Conservation (phyloP, 2,888 invertebrate species). For the Drosophila siamana region DNA sequence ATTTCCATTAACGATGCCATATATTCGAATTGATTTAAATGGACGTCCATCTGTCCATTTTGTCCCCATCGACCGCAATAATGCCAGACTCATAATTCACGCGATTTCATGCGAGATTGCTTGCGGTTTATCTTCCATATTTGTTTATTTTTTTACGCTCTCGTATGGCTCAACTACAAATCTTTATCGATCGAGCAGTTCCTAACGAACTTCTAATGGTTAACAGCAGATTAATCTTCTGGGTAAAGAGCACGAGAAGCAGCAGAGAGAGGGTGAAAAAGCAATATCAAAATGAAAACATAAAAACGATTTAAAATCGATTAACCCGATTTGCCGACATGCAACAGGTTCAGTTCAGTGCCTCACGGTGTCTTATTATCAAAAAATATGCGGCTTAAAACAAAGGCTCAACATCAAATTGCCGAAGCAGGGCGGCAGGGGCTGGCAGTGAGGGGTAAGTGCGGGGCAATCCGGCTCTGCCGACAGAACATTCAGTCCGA, state of each 20-base stretch:
- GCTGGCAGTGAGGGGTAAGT: background rate
- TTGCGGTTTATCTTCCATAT: slow-evolving; percentile 1
- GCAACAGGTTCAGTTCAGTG: slow-evolving; percentile 77
- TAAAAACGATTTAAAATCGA: slow-evolving; percentile 85
- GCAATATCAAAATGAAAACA: slow-evolving; percentile 81
- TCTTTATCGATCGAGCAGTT: slow-evolving; percentile 1
- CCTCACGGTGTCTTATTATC: slow-evolving; percentile 69
- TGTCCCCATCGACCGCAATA: slow-evolving; percentile 68
- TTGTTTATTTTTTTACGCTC: background rate
- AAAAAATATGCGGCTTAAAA: slow-evolving; percentile 73
- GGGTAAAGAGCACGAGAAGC: slow-evolving; percentile 24
- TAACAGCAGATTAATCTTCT: slow-evolving; percentile 68
- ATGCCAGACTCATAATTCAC: slow-evolving; percentile 66
- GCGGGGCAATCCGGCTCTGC: slow-evolving; percentile 63
- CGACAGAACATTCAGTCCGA: slow-evolving; percentile 84
- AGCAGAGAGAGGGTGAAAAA: background rate
- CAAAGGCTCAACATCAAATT: slow-evolving; percentile 74
- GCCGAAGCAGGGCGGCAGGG: slow-evolving; percentile 1
- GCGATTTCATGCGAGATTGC: slow-evolving; percentile 32
- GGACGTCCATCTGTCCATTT: slow-evolving; percentile 58
- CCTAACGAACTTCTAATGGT: slow-evolving; percentile 79
- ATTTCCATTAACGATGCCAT: slow-evolving; percentile 82
- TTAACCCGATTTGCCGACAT: slow-evolving; percentile 83
- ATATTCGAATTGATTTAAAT: slow-evolving; percentile 84
- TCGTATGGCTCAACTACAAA: background rate